These are phyloP conservation scores for Prenolepis imparis DNA, from an alignment of 2,888 invertebrate genomes.

Conservation along the genomic window DNA sequence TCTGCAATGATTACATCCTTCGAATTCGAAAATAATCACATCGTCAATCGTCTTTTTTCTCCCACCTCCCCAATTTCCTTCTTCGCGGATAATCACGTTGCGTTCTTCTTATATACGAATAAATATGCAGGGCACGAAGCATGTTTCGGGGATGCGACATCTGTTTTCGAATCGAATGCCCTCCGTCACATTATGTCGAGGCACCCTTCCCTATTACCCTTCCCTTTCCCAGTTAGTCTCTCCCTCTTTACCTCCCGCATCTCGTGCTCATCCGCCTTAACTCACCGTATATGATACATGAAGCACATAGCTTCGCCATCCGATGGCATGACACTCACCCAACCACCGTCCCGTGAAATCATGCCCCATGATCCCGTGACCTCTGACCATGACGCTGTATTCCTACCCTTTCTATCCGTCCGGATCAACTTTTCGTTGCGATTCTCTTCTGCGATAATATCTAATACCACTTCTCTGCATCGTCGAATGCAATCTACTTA, in stretches of 20 bases:
- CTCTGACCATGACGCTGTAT: constrained; percentile 57
- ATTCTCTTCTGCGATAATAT: constrained; percentile 37
- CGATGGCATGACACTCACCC: constrained; percentile 82
- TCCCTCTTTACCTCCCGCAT: constrained; percentile 14
- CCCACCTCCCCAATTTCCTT: background rate
- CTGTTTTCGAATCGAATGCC: constrained; percentile 77
- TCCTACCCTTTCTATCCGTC: constrained; percentile 47
- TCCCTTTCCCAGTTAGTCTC: constrained; percentile 69
- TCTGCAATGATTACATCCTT: background rate
- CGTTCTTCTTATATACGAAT: constrained; percentile 54
- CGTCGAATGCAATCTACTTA: constrained; percentile 15
- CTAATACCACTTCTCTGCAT: constrained; percentile 17
- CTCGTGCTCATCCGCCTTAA: constrained; percentile 31
- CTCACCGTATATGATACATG: constrained; percentile 81
- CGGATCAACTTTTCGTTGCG: constrained; percentile 46
- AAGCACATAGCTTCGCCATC: constrained; percentile 77
- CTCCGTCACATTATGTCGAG: constrained; percentile 70
- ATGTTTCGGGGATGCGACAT: constrained; percentile 76
- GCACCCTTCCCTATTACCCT: constrained; percentile 72
- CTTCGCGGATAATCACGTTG: constrained; percentile 23
- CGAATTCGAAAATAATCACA: constrained; percentile 6
- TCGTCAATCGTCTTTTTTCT: constrained; percentile 47
- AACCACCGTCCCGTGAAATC: constrained; percentile 84
- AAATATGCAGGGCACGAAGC: constrained; percentile 67
- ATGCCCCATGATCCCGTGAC: constrained; percentile 80